Evolutionary conservation across 2,113 vertebrate genomes (phyloP), one percentile per base, ranked within the genome.

Genomic region (Antigone vipio): DNA sequence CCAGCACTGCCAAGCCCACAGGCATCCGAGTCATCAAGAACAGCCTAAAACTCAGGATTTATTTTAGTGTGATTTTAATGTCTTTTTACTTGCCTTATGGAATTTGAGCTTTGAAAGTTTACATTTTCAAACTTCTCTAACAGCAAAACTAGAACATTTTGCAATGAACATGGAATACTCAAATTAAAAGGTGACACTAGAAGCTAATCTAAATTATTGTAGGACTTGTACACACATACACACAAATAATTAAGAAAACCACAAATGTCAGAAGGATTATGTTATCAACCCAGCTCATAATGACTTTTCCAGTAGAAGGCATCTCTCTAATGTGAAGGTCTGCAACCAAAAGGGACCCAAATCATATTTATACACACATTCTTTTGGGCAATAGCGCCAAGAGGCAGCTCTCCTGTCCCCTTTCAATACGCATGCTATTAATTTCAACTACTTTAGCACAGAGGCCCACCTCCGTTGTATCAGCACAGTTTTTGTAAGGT

Each of bases 1-100:
- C 95, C 90, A 88, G 52, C 5, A 3, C 40, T 95, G 91, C 91
- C 92, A 93, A 95, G 88, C 86, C 76, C 73, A 91, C 88, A 78
- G 92, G 92, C 83, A 94, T 74, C 67, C 67, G 30, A 93, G 64
- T 60, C 88, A 90, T 45, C 38, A 72, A 78, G 64, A 85, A 84
- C 79, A 94, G 82, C 76, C 92, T 86, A 77, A 92, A 88, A 34
- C 14, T 44, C 72, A 74, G 80, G 58, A 80, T 34, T 89, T 86
- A 82, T 44, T 94, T 71, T 2, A 1, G 10, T 15, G 24, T 24
- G 30, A 74, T 68, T 75, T 38, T 64, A 2, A 53, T 55, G 91
- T 71, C 58, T 50, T 94, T 75, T 85, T 75, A 49, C 42, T 73
- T 79, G 38, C 40, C 35, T 82, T 58, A 52, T 11, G 23, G 76